These are phyloP conservation scores for Zeus faber DNA, from an alignment of 2,113 vertebrate species.

Conservation along the genomic window DNA sequence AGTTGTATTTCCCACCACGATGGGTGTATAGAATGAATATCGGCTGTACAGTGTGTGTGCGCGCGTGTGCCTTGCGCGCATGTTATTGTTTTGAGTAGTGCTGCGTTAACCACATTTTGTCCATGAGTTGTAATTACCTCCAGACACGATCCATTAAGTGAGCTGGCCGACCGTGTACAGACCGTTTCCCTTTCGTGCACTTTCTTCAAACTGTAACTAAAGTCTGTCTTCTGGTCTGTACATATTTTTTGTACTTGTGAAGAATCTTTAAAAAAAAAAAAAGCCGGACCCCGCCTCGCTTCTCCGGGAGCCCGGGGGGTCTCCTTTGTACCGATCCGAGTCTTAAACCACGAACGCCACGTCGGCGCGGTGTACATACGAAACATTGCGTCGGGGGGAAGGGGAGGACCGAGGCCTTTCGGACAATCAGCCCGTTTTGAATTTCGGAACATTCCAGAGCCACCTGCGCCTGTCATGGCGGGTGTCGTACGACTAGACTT, in stretches of 20 bases:
- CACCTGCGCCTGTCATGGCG: too few species aligned
- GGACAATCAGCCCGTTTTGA: conserved; percentile 56
- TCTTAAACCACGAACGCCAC: conserved; percentile 47
- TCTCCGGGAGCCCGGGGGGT: too few species aligned
- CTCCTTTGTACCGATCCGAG: conserved; percentile 23
- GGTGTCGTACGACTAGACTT: too few species aligned
- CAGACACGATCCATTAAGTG: too few species aligned
- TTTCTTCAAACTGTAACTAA: conserved; percentile 36
- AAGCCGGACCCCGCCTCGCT: background rate
- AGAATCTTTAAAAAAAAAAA: conserved; percentile 24
- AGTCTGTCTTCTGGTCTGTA: conserved; percentile 43
- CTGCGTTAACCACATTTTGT: too few species aligned
- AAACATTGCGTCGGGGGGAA: conserved; percentile 12
- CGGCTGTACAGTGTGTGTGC: conserved; percentile 44
- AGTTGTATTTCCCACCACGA: conserved; percentile 25
- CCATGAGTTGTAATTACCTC: too few species aligned
- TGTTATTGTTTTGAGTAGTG: too few species aligned
- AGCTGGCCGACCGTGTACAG: too few species aligned
- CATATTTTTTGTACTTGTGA: conserved; percentile 35
- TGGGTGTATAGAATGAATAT: conserved; percentile 38
- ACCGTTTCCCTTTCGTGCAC: conserved; percentile 42
- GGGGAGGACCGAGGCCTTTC: conserved; percentile 29
- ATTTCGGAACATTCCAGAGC: conserved; percentile 65
- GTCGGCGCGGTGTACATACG: background rate
- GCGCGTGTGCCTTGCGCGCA: too few species aligned